Evolutionary conservation across 2,888 invertebrate genomes (phyloP).

Genomic region (Eubasilissa splendida): DNA sequence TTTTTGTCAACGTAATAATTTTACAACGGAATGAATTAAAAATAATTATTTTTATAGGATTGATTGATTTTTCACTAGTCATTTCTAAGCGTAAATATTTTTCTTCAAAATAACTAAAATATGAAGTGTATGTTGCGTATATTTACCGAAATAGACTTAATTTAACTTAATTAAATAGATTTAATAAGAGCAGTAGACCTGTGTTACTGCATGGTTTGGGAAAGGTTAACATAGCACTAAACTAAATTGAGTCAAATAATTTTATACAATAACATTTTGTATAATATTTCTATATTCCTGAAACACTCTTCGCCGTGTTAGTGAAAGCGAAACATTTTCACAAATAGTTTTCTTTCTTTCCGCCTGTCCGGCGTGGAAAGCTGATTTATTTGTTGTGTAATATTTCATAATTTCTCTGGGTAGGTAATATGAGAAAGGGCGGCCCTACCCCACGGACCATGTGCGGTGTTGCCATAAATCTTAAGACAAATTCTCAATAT

Average conservation of each 20-base stretch:
- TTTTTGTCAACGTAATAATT: too few species aligned
- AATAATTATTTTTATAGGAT: too few species aligned
- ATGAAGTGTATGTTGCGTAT: too few species aligned
- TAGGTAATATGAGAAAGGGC: neutral
- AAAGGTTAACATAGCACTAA: neutral
- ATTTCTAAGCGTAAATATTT: too few species aligned
- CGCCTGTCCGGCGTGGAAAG: neutral
- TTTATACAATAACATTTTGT: neutral
- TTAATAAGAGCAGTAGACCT: too few species aligned
- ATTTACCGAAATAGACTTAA: too few species aligned
- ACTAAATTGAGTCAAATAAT: neutral
- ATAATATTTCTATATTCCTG: neutral
- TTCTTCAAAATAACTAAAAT: too few species aligned
- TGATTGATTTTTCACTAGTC: too few species aligned
- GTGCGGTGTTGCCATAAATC: slow-evolving; percentile 50
- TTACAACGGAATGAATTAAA: too few species aligned
- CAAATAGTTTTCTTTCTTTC: slow-evolving; percentile 29
- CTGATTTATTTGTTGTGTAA: slow-evolving; percentile 46
- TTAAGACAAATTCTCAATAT: slow-evolving; percentile 52
- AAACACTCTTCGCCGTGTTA: neutral
- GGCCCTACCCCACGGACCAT: slow-evolving; percentile 15
- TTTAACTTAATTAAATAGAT: too few species aligned
- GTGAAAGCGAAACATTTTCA: slow-evolving; percentile 6
- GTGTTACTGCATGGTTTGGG: neutral
- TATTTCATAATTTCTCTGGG: slow-evolving; percentile 53